Evolutionary conservation across 2,113 vertebrate species (phyloP).

Genomic region (Canis aureus): DNA sequence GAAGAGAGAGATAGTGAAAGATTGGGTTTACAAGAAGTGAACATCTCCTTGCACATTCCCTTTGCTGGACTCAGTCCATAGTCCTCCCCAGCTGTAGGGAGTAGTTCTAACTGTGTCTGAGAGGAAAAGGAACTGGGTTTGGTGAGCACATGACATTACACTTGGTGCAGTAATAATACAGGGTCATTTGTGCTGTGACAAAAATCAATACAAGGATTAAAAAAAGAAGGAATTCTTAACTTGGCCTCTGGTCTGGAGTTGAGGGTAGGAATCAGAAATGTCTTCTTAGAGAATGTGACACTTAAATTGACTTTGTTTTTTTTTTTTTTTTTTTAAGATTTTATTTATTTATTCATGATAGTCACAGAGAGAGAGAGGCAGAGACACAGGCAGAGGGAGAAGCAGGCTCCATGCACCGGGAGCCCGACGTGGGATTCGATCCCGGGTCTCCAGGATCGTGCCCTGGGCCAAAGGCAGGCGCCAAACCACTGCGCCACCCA

Average conservation of each 20-base stretch:
- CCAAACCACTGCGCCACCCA: too few species aligned
- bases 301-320: conserved; percentile 38
- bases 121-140: conserved; percentile 26
- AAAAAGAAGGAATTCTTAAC: neutral
- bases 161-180: conserved; percentile 18
- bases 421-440: too few species aligned
- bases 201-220: conserved; percentile 1
- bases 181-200: neutral
- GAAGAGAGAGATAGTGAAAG: neutral
- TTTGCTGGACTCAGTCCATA: neutral
- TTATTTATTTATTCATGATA: too few species aligned
- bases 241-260: neutral
- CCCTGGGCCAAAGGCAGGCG: too few species aligned
- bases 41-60: neutral
- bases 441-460: too few species aligned
- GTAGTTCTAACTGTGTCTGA: neutral
- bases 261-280: neutral
- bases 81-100: neutral
- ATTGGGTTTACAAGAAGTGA: neutral
- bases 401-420: too few species aligned
- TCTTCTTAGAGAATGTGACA: neutral
- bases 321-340: too few species aligned
- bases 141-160: neutral
- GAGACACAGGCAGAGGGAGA: too few species aligned
- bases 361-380: too few species aligned